Conservation (phyloP, 2,888 invertebrate species). For the Pristionchus maxplancki region DNA sequence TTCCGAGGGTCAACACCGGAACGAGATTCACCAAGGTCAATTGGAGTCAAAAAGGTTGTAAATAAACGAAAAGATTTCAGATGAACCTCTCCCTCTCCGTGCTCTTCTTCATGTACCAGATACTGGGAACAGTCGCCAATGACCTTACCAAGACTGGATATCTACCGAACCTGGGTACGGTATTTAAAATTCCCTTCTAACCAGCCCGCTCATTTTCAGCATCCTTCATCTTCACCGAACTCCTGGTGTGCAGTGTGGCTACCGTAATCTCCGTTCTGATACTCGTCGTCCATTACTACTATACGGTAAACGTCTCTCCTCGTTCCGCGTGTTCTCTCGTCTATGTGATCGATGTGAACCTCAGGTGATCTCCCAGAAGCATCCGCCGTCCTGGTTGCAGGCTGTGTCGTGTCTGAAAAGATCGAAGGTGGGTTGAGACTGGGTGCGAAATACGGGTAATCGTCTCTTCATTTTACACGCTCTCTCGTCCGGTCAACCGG, state of each 20-base stretch:
- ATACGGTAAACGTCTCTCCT: not conserved
- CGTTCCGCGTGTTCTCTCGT: not conserved
- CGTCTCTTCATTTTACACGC: too few species aligned
- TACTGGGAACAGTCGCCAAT: not conserved
- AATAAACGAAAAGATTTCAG: not conserved
- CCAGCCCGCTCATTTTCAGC: too few species aligned
- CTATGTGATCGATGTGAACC: not conserved
- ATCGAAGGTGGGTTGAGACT: slow-evolving; percentile 13
- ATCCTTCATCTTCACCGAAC: slow-evolving; percentile 51
- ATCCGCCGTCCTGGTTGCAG: slow-evolving; percentile 2
- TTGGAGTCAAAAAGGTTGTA: not conserved
- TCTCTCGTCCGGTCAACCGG: too few species aligned
- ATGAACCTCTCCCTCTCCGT: slow-evolving; percentile 48
- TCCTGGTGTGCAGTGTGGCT: slow-evolving; percentile 44
- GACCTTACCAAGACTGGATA: slow-evolving; percentile 42
- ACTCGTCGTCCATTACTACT: slow-evolving; percentile 33
- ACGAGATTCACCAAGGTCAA: slow-evolving; percentile 40
- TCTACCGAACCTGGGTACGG: slow-evolving; percentile 46
- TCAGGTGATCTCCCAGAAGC: not conserved
- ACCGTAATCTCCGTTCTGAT: slow-evolving; percentile 32
- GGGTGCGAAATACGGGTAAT: too few species aligned
- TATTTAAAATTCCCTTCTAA: too few species aligned
- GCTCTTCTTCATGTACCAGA: slow-evolving; percentile 51
- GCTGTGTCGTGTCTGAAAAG: not conserved
- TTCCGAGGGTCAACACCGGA: slow-evolving; percentile 39